These are phyloP conservation scores for Trigoniulus corallinus DNA, from an alignment of 1,140 invertebrate genomes.

Conservation along the genomic window DNA sequence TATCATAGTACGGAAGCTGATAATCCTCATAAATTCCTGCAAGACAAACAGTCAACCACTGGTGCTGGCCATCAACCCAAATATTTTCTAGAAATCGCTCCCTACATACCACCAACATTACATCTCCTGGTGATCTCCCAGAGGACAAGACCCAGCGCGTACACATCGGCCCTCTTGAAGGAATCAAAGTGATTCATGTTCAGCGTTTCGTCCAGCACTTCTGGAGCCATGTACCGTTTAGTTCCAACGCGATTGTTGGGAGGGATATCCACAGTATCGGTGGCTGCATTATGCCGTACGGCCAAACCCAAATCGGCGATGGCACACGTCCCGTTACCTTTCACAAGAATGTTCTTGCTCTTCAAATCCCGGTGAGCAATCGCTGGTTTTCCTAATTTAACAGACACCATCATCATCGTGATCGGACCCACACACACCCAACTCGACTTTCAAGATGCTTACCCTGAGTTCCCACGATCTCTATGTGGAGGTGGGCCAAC, in stretches of 20 bases:
- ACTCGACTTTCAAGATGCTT: no score
- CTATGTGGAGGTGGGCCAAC: constrained; percentile 82
- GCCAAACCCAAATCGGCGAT: constrained; percentile 89
- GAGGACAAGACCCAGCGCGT: constrained; percentile 81
- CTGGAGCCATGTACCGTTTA: constrained; percentile 88
- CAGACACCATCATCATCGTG: not conserved
- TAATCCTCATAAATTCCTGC: constrained; percentile 70
- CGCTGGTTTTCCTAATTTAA: constrained; percentile 73
- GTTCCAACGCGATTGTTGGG: constrained; percentile 85
- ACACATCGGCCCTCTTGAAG: constrained; percentile 89
- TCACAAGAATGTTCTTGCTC: constrained; percentile 90
- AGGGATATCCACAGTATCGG: constrained; percentile 81
- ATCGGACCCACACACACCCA: no score
- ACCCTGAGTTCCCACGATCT: constrained; percentile 72
- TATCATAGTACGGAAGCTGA: constrained; percentile 83
- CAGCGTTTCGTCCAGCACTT: constrained; percentile 81
- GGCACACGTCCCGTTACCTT: constrained; percentile 78
- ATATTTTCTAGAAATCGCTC: no score
- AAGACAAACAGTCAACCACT: no score
- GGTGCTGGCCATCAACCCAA: no score
- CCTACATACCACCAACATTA: constrained; percentile 48
- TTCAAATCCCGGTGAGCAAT: constrained; percentile 94
- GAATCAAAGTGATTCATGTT: constrained; percentile 85
- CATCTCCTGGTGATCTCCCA: constrained; percentile 85
- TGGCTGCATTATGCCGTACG: constrained; percentile 67